Evolutionary conservation across 1,140 invertebrate species (phyloP), one percentile per base, ranked within the genome.

Genomic region (Ceratina calcarata): DNA sequence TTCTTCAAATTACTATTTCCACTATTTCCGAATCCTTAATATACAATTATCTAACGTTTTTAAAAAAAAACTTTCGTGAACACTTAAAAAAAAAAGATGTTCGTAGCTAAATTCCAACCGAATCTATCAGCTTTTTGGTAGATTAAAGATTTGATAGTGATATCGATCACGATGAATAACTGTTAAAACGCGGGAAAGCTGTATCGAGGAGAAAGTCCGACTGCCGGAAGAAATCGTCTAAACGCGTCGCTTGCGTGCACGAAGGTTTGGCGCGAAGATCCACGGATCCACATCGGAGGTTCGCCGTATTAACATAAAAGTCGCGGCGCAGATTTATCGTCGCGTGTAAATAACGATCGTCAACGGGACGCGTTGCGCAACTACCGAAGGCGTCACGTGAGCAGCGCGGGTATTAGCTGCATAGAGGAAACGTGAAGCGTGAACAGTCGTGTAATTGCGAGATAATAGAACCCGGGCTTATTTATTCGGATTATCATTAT

Each of bases 341-440:
- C 16, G 24, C 51, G 51, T 24, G 64, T 67, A 76, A 68, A 27
- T 67, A 76, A 76, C 49, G 73, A 76, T 76, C 64, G 32, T 58
- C 73, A 37, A 12, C 62, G 15, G 15, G 22, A 20, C 13, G 37
- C 7, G 55, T 71, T 60, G 20, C 69, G 69, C 57, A 49, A 22
- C 15, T 18, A 22, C 18, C 32, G 64, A 49, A 66, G 37, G 64
- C n/a, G 64, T 49, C n/a, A 49, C 49, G 37, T 45, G 27, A 53
- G 32, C 20, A 70, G 58, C 32, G 64, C 32, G 64, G 22, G 65
- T 53, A 68, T 68, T 76, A 60, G 64, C 22, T 3, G 13, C 32
- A 51, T 64, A 18, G 20, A 16, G 6, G 20, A 45, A 66, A 67
- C 18, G 22, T 32, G 45, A 32, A 3, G 66, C 58, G 58, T 24